Evolutionary conservation across 1,140 invertebrate genomes (phyloP).

Genomic region (Aphis gossypii): DNA sequence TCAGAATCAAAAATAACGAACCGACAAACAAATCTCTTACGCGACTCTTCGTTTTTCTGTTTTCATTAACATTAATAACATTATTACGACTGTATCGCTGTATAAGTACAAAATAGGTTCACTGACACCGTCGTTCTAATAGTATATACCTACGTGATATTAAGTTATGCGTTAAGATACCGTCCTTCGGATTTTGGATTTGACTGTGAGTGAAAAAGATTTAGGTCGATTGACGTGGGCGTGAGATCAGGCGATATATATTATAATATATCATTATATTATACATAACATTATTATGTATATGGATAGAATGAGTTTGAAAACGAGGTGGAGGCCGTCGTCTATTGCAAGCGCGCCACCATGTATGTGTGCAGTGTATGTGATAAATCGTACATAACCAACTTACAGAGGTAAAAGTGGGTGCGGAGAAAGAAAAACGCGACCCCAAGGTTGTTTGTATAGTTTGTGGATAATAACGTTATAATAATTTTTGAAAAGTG

Average conservation of each 20-base stretch:
- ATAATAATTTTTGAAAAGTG: neutral
- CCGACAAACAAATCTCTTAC: neutral
- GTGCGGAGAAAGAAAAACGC: neutral
- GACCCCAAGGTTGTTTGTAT: neutral
- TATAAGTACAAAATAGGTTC: neutral
- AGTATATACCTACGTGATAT: neutral
- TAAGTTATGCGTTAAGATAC: neutral
- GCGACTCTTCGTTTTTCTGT: neutral
- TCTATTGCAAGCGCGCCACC: neutral
- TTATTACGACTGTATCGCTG: neutral
- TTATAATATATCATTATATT: neutral
- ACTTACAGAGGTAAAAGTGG: neutral
- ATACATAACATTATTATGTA: neutral
- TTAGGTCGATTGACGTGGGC: neutral
- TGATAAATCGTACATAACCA: neutral
- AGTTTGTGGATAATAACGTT: neutral
- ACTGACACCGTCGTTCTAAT: neutral
- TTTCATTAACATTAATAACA: neutral
- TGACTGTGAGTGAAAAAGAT: neutral
- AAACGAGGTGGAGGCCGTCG: conserved; percentile 36
- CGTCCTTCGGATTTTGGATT: neutral
- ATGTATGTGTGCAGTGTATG: neutral
- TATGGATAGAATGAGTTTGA: neutral
- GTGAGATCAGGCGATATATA: neutral
- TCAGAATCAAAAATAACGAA: neutral